Evolutionary conservation across 2,113 vertebrate genomes (phyloP), one percentile per base, ranked within the genome.

Genomic region (Macroglossus sobrinus): DNA sequence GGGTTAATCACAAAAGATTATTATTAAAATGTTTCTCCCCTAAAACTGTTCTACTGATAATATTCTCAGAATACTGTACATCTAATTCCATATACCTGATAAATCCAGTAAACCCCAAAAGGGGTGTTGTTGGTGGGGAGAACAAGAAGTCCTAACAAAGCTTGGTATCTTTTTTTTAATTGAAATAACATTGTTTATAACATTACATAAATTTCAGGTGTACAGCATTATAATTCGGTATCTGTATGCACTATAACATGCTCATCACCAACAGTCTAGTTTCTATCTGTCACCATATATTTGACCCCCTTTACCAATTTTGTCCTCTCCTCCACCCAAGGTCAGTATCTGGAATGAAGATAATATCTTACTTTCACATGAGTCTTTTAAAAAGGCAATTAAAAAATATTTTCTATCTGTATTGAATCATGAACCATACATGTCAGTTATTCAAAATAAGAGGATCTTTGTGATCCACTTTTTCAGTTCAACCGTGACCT

Each of bases 401-500:
- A 14, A 30, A 40, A 95, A 93, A 57, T 61, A 89, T 53, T 76
- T 82, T 93, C 76, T 84, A 0, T 96, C 84, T 80, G 35, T 3
- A 4, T n/a, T 82, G 81, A 93, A 2, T 90, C n/a, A 53, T 94
- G 53, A 85, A 61, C 68, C 30, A 43, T 75, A n/a, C 15, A 19
- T 84, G 40, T 53, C 61, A 30, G 40, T 96, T 69, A 86, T 74
- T 96, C 80, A 95, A 59, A 94, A 61, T 61, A 92, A 96, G 63
- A 89, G 14, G 38, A 81, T 21, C 57, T 84, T 93, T 19, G 0
- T 69, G 61, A 71, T 61, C 68, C 12, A 33, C 45, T 95, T 81
- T 61, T 93, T 8, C 33, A 86, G 59, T 82, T 95, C 24, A 45
- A 45, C 97, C 97, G 98, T 96, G 94, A 94, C 98, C 98, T 98